Conservation (phyloP, 2,113 vertebrate genomes). For the Columba livia region DNA sequence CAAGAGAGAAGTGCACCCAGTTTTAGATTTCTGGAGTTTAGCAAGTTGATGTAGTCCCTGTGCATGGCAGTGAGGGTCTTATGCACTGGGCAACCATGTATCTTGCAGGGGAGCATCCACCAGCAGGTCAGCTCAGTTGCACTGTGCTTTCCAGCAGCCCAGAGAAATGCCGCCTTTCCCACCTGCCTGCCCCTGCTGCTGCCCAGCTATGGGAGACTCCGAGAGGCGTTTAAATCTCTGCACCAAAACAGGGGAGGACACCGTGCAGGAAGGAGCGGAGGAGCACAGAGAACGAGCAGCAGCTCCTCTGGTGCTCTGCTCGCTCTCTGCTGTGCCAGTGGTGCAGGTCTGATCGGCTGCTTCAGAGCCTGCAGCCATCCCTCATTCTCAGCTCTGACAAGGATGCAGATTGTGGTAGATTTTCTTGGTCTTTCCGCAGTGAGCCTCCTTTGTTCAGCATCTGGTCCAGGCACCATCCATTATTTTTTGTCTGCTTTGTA, state of each 20-base stretch:
- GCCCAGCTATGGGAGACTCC: not conserved
- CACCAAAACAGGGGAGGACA: not conserved
- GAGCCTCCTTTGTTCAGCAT: not conserved
- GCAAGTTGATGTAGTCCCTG: too few relatives aligned
- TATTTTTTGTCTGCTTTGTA: not conserved
- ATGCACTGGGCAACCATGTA: fast-evolving
- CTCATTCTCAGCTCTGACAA: not conserved
- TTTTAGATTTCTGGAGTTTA: not conserved
- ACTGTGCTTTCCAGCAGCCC: not conserved
- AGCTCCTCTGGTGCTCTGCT: not conserved
- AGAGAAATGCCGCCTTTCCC: not conserved
- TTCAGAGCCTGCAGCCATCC: not conserved
- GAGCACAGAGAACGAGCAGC: not conserved
- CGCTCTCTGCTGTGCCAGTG: not conserved
- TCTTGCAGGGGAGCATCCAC: not conserved
- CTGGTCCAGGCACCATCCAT: fast-evolving
- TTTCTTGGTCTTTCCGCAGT: not conserved
- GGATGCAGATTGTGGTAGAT: not conserved
- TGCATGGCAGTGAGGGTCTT: fast-evolving
- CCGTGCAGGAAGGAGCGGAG: fast-evolving
- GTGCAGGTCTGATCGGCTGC: not conserved
- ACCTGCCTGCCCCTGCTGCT: not conserved
- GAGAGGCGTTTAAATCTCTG: not conserved
- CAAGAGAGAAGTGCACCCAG: not conserved
- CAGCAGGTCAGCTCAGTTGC: not conserved